Conservation (phyloP, 2,797 vertebrate genomes). For the Brachyrhaphis roseni region DNA sequence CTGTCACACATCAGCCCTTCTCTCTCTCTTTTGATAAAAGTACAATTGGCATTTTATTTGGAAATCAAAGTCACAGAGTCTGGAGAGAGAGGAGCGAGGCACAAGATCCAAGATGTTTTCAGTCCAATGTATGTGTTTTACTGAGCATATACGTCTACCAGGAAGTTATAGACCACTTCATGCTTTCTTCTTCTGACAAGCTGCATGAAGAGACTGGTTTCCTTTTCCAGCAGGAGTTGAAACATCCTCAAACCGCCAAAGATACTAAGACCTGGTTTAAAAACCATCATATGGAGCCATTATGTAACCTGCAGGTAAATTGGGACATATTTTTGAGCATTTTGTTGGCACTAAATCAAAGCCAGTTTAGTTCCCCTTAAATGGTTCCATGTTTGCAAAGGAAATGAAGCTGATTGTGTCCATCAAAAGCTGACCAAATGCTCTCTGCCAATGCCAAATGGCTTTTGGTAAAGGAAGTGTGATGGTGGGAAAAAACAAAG, state of each 20-base stretch:
- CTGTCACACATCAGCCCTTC: background rate
- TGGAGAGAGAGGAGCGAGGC: background rate
- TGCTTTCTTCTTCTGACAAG: too few relatives aligned
- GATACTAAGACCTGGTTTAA: background rate
- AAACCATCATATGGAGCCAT: background rate
- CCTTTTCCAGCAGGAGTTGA: background rate
- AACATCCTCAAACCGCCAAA: background rate
- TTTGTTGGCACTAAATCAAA: background rate
- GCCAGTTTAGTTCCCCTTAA: background rate
- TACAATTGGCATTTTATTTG: background rate
- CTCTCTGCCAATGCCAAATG: background rate
- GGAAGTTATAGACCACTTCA: background rate
- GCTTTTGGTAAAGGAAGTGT: background rate
- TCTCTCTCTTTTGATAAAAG: background rate
- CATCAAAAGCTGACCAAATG: background rate
- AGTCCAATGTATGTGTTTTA: background rate
- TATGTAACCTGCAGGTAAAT: background rate
- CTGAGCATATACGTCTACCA: background rate
- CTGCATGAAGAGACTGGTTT: background rate
- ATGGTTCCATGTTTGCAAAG: background rate
- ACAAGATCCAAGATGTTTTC: background rate
- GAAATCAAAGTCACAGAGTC: background rate
- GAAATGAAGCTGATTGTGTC: background rate
- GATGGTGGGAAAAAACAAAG: background rate
- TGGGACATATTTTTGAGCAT: background rate